Conservation (phyloP, 2,797 vertebrate genomes). For the Cygnus olor region DNA sequence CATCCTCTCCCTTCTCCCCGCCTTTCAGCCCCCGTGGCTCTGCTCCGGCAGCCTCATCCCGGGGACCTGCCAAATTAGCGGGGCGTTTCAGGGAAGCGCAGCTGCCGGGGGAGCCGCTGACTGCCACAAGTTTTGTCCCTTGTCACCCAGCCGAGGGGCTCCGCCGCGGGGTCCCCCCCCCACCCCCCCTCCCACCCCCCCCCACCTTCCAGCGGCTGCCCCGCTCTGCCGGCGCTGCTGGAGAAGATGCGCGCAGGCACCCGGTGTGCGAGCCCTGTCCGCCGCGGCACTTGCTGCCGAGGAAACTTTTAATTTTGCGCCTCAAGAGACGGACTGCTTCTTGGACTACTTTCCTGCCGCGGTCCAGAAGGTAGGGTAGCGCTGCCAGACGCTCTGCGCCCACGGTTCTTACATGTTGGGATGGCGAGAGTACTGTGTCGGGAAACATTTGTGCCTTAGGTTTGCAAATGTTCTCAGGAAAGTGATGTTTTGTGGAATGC, state of each 20-base stretch:
- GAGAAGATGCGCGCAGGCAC: background rate
- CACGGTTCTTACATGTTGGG: background rate
- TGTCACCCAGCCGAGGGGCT: background rate
- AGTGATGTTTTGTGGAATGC: background rate
- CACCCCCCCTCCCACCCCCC: too few species aligned
- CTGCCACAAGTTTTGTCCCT: conserved; percentile 26
- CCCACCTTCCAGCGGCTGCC: background rate
- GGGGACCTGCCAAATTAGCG: conserved; percentile 1
- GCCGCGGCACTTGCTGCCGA: background rate
- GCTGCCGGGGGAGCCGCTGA: conserved; percentile 15
- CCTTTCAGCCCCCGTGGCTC: background rate
- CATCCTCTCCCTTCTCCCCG: too few species aligned
- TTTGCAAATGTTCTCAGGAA: background rate
- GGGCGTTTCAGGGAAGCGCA: background rate
- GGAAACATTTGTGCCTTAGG: background rate
- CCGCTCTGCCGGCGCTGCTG: background rate
- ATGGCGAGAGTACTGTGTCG: background rate
- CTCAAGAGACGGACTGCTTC: conserved; percentile 20
- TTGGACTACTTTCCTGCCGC: conserved; percentile 58
- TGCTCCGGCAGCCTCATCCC: background rate
- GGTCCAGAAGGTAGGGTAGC: conserved; percentile 53
- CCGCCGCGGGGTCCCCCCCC: too few species aligned
- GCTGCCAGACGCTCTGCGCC: background rate
- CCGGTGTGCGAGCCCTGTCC: background rate
- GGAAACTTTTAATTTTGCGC: conserved; percentile 53